Base-by-base conservation (phyloP, 2,113 vertebrate genomes). In the Grammomys surdaster region DNA sequence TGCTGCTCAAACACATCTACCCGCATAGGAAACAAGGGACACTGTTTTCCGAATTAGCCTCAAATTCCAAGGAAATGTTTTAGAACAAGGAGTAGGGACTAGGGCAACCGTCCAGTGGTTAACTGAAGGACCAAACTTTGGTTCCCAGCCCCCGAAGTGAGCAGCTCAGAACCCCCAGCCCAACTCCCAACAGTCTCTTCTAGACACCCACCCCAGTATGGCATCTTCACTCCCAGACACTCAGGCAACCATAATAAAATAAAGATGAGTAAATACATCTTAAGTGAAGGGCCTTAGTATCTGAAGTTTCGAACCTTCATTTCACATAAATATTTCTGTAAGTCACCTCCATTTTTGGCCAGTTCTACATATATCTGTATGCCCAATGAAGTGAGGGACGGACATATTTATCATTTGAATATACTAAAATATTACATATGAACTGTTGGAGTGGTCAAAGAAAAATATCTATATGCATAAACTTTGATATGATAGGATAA, bases 231-330 rank as follows among this genome's bases (percentile, higher is more conserved):
- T 48, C 43, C 33, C 63, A 69, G 60, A 86, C 60, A 86, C 40
- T 20, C 28, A 1, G n/a, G 20, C 36, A 40, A 14, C 56, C 22
- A 1, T 9, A 26, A 1, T 9, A 26, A 40, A 60, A 33, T 40
- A 60, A n/a, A 82, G 26, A 60, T 82, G 14, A 40, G 80, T 26
- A 26, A 82, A 16, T 43, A 28, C 40, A 3, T 28, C 36, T 43
- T 84, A 63, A 40, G 2, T 63, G 56, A 60, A 28, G 73, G 16
- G 7, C 33, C 60, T 69, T 5, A 48, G 60, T 51, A n/a, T 84
- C 70, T 75, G 58, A 91, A 95, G 60, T 84, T 91, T 78, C 90
- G 4, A 84, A 40, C 69, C 94, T 89, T 31, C n/a, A 75, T 87
- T 78, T 91, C 78, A 20, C 54, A 80, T 72, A 76, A 86, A 51